Evolutionary conservation across 2,888 invertebrate genomes (phyloP).

Genomic region (Neoitamus cyanurus): DNA sequence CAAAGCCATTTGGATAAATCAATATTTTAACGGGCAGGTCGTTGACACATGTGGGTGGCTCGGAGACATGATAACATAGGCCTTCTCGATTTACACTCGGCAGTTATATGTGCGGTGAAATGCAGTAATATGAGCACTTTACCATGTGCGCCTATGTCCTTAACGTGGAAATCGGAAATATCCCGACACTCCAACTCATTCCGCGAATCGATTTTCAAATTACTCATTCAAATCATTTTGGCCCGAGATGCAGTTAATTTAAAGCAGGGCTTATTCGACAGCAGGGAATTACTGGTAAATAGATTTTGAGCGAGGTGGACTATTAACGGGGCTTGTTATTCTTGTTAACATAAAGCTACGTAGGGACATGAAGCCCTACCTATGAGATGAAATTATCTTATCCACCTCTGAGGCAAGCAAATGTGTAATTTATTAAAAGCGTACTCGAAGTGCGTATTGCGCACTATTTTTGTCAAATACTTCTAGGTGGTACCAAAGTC

Average conservation of each 20-base stretch:
- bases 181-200: background rate
- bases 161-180: background rate
- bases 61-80: background rate
- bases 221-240: background rate
- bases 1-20: constrained; percentile 2
- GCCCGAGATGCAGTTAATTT: background rate
- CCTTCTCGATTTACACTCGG: background rate
- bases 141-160: background rate
- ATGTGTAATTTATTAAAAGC: background rate
- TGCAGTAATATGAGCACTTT: background rate
- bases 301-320: background rate
- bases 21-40: background rate
- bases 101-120: background rate
- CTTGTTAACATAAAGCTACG: background rate
- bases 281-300: background rate
- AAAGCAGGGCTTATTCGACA: background rate
- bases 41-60: background rate
- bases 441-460: background rate
- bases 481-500: too few species aligned
- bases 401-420: background rate
- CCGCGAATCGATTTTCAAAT: background rate
- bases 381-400: background rate
- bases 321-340: background rate
- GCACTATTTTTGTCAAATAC: background rate
- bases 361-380: background rate